Percentiles rank a stretch among this genome's conserved stretches.
phyloP scores from a whole-genome alignment of 2,797 vertebrate genomes.

The Malurus leucopterus region DNA sequence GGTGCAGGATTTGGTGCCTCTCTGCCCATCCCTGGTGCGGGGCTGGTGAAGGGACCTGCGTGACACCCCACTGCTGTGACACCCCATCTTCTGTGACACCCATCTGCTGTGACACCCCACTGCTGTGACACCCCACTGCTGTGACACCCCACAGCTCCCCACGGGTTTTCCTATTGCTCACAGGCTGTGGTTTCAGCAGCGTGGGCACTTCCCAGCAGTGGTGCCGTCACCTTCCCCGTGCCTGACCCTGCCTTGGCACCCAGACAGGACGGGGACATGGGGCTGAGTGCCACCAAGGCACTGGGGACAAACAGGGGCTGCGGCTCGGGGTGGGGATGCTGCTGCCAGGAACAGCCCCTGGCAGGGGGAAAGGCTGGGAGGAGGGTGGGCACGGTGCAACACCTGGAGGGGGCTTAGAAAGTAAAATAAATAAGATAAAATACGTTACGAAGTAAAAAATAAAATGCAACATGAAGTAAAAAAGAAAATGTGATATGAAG shows the following conservation, averaged over 20 bases:
- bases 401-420: background rate
- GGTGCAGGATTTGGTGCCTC: background rate
- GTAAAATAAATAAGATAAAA: background rate
- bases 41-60: background rate
- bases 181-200: background rate
- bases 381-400: background rate
- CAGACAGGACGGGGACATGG: fast-evolving
- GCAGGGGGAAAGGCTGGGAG: background rate
- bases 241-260: background rate
- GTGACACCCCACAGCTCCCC: background rate
- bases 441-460: too few relatives aligned
- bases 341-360: background rate
- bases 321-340: background rate
- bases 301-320: background rate
- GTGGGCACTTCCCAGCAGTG: background rate
- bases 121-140: too few relatives aligned
- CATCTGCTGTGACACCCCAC: too few relatives aligned
- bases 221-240: background rate
- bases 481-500: background rate
- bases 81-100: too few relatives aligned
- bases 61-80: too few relatives aligned
- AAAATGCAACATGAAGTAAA: background rate
- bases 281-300: fast-evolving
- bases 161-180: background rate
- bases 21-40: fast-evolving